phyloP scores from a whole-genome alignment of 2,797 vertebrate species.

The Sebastes hubbsi region DNA sequence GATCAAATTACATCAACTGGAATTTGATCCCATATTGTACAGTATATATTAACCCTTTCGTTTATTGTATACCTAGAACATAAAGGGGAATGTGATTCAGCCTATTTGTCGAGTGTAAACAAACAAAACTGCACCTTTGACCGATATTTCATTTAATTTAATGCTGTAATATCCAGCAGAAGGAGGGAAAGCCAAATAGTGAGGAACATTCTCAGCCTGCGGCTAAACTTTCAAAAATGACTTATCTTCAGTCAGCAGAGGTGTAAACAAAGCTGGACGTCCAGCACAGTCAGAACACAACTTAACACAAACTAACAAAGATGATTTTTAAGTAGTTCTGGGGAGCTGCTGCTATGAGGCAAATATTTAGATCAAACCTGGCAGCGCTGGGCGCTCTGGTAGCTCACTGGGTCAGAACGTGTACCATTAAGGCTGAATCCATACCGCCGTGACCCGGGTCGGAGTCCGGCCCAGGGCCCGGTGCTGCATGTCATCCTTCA shows the following conservation, averaged over 20 bases:
- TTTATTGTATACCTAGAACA: background rate
- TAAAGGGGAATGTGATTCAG: background rate
- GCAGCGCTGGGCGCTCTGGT: background rate
- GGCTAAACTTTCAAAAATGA: conserved; percentile 35
- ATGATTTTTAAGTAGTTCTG: conserved; percentile 18
- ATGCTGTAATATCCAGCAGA: conserved; percentile 3
- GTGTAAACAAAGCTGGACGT: conserved; percentile 62
- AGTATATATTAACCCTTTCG: background rate
- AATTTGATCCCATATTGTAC: background rate
- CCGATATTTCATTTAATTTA: conserved; percentile 5
- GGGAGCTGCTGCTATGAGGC: conserved; percentile 16
- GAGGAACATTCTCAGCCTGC: conserved; percentile 33
- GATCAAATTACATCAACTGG: background rate
- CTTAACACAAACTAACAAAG: conserved; percentile 30
- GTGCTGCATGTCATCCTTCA: too few species aligned
- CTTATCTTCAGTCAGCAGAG: conserved; percentile 46
- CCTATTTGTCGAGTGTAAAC: background rate
- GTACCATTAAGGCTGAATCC: too few species aligned
- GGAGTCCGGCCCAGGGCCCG: too few species aligned
- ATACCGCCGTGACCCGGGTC: too few species aligned
- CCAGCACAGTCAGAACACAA: conserved; percentile 27
- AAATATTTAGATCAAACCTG: conserved; percentile 43
- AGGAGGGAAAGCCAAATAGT: conserved; percentile 19
- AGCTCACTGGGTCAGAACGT: too few species aligned
- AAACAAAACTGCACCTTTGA: conserved; percentile 22